Base-by-base conservation (phyloP, 2,797 vertebrate species). In the Gymnodraco acuticeps region DNA sequence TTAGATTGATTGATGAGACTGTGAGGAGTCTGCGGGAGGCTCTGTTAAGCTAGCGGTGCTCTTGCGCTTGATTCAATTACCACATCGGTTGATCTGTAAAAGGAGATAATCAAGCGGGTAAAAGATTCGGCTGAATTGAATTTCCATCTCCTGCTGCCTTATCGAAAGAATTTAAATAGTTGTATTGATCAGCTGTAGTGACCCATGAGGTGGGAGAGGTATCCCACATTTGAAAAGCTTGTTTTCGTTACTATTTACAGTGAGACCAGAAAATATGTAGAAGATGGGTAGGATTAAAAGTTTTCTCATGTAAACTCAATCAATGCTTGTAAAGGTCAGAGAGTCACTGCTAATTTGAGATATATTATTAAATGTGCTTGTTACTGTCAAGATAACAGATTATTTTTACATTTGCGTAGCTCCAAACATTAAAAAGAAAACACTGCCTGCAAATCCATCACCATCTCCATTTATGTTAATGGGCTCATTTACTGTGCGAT, bases 1-100 rank as follows among this genome's bases (percentile, higher is more conserved):
- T 69, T 82, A 77, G 80, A 69, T n/a, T 89, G 88, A 90, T 86
- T 81, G 88, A 89, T 87, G 88, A 86, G 61, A 38, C 67, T 58
- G 47, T 64, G 15, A 70, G 38, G 52, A 78, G 52, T 75, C 45
- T 43, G 20, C 20, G 27, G 59, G 53, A 15, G 48, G 59, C 42
- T 68, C 70, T 77, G 55, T 58, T 33, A 17, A 64, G 42, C 55
- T 45, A 46, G 17, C 10, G 2, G 59, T 33, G 38, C 60, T 45
- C 50, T 51, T 53, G 62, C 4, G 63, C 55, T 41, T 72, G 60
- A 77, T 82, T 84, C 59, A 78, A 71, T 80, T 84, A 78, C 73
- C 76, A 47, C 71, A 62, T 56, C 2, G 10, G 1, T 38, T 14
- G 70, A 73, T 66, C 76, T 66, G 41, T 33, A 45, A 76, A 65